phyloP scores from a whole-genome alignment of 2,113 vertebrate genomes.

The Pluvialis apricaria region DNA sequence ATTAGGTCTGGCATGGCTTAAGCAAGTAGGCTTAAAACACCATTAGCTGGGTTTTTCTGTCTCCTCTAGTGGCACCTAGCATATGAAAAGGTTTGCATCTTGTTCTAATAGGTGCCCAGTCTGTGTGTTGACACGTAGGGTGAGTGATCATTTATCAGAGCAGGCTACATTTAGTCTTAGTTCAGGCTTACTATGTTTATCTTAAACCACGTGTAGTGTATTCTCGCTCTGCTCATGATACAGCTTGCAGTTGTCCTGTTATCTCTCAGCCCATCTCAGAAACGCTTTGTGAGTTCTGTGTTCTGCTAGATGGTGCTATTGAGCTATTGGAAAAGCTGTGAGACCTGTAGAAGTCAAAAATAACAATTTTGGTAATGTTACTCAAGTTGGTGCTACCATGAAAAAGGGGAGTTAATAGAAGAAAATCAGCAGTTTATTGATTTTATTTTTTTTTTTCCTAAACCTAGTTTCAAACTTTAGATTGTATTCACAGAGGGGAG shows the following conservation, averaged over 20 bases:
- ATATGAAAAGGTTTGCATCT: not conserved
- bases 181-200: not conserved
- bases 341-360: not conserved
- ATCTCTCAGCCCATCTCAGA: accelerated
- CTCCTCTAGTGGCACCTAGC: not conserved
- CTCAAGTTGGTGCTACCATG: not conserved
- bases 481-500: not conserved
- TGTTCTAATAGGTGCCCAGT: not conserved
- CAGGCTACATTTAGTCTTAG: accelerated
- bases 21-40: not conserved
- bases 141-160: not conserved
- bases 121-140: not conserved
- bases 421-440: not conserved
- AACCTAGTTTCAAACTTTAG: not conserved
- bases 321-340: conserved; percentile 1
- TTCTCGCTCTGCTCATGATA: not conserved
- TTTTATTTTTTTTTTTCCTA: not conserved
- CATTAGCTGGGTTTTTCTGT: not conserved
- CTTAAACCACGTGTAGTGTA: not conserved
- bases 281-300: not conserved
- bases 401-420: not conserved
- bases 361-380: not conserved
- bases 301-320: conserved; percentile 55
- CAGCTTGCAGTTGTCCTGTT: not conserved
- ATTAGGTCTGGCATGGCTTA: not conserved